Evolutionary conservation across 1,140 invertebrate species (phyloP).

Genomic region (Drosophila ironensis): DNA sequence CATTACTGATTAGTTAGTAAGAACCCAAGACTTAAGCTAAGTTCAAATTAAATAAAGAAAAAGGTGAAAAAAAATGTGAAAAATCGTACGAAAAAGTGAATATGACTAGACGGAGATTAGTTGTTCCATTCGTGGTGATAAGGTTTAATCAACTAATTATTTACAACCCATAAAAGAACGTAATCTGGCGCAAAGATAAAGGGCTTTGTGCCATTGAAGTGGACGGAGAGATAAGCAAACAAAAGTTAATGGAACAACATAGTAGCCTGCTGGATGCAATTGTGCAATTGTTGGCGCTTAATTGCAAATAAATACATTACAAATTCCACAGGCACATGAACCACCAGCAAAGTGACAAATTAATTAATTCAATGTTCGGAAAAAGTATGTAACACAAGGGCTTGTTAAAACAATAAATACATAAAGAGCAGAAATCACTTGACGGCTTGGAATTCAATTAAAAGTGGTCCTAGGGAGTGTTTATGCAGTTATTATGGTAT

Average conservation of each 20-base stretch:
- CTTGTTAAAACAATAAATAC: neutral
- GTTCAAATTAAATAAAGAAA: conserved; percentile 22
- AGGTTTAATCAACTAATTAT: conserved; percentile 48
- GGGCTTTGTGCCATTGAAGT: conserved; percentile 13
- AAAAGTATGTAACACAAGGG: conserved; percentile 1
- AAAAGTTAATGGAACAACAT: conserved; percentile 21
- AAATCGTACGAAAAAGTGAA: too few species aligned
- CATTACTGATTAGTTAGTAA: conserved; percentile 26
- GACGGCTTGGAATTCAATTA: neutral
- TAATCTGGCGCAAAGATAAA: conserved; percentile 31
- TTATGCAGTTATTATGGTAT: neutral
- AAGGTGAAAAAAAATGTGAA: too few species aligned
- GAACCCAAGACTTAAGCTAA: conserved; percentile 35
- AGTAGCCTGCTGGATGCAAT: neutral
- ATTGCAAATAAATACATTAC: conserved; percentile 8
- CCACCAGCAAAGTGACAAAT: conserved; percentile 1
- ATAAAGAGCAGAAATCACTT: neutral
- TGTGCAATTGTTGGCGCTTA: conserved; percentile 13
- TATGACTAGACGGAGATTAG: conserved; percentile 28
- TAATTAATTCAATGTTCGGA: conserved; percentile 7
- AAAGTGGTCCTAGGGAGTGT: neutral
- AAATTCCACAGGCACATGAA: neutral
- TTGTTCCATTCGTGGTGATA: conserved; percentile 4
- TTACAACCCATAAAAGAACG: conserved; percentile 48
- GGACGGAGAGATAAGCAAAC: conserved; percentile 20